Evolutionary conservation across 2,797 vertebrate species (phyloP).

Genomic region (Diplodus sargus): DNA sequence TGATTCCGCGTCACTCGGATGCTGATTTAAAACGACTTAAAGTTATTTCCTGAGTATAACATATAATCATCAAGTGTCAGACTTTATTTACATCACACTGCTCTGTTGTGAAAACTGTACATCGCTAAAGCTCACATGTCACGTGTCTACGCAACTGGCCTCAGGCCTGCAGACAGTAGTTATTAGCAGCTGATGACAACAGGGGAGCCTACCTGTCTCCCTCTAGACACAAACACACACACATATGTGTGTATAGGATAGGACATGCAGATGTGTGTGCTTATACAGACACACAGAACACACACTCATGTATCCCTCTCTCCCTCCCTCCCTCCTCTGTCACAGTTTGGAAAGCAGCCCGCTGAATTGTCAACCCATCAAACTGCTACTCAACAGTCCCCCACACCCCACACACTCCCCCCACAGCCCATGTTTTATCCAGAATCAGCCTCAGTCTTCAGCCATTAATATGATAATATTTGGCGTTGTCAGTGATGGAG

Average conservation of each 20-base stretch:
- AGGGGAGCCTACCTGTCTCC: constrained; percentile 37
- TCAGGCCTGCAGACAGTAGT: constrained; percentile 36
- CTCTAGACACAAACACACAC: constrained; percentile 11
- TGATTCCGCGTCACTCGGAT: too few relatives aligned
- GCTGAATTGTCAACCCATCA: constrained; percentile 51
- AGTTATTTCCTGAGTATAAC: not conserved
- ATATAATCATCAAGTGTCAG: not conserved
- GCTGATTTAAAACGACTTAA: too few relatives aligned
- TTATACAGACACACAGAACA: not conserved
- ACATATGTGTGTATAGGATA: constrained; percentile 13
- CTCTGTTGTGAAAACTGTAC: not conserved
- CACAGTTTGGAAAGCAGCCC: constrained; percentile 51
- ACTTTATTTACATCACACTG: not conserved
- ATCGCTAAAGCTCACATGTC: not conserved
- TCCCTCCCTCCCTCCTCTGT: constrained; percentile 23
- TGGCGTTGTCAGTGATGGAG: constrained; percentile 74
- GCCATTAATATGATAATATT: constrained; percentile 86
- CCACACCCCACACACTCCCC: not conserved
- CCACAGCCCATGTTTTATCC: constrained; percentile 42
- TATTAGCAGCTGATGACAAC: constrained; percentile 71
- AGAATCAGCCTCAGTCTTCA: constrained; percentile 68
- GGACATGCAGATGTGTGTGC: not conserved
- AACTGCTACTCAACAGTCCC: constrained; percentile 15
- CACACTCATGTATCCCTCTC: constrained; percentile 6
- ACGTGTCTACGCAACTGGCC: constrained; percentile 36